Percentiles rank a stretch among this genome's conserved stretches.
phyloP scores from a whole-genome alignment of 2,888 invertebrate genomes.

The Mythimna lalbum region DNA sequence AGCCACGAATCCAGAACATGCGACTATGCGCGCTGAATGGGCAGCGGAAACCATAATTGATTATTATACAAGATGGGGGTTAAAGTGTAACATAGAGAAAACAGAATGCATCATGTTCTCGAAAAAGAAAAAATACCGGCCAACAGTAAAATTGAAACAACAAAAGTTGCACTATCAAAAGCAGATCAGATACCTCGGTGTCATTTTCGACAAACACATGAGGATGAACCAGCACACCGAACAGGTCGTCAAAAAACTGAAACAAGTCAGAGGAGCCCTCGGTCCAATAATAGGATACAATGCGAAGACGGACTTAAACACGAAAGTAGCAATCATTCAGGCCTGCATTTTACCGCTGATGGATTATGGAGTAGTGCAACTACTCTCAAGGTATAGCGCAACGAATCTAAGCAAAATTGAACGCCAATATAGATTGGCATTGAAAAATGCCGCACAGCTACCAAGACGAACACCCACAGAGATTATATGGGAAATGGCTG shows the following conservation, averaged over 20 bases:
- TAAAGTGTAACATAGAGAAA: too few species aligned
- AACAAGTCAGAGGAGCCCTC: conserved; percentile 14
- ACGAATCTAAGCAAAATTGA: conserved; percentile 9
- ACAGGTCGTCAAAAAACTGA: conserved; percentile 19
- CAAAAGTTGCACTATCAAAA: neutral
- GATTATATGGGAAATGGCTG: too few species aligned
- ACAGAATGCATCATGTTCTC: too few species aligned
- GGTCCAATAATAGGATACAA: conserved; percentile 22
- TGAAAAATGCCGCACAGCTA: conserved; percentile 10
- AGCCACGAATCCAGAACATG: too few species aligned
- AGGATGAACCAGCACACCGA: conserved; percentile 42
- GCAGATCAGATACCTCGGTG: conserved; percentile 39
- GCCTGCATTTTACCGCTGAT: conserved; percentile 45
- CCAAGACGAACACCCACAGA: conserved; percentile 12
- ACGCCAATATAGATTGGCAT: too few species aligned
- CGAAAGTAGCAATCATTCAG: conserved; percentile 40
- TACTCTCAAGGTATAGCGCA: conserved; percentile 44
- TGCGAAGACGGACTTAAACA: conserved; percentile 35
- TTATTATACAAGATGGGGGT: too few species aligned
- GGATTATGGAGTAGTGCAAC: conserved; percentile 46
- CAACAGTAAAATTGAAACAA: too few species aligned
- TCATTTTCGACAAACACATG: conserved; percentile 40
- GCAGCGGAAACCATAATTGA: too few species aligned
- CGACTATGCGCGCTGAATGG: too few species aligned
- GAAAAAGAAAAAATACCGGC: too few species aligned